Percentiles rank a stretch among this genome's conserved stretches.
These are phyloP conservation scores for Ganaspis sp. DNA, from an alignment of 1,140 invertebrate species.

Conservation along the genomic window DNA sequence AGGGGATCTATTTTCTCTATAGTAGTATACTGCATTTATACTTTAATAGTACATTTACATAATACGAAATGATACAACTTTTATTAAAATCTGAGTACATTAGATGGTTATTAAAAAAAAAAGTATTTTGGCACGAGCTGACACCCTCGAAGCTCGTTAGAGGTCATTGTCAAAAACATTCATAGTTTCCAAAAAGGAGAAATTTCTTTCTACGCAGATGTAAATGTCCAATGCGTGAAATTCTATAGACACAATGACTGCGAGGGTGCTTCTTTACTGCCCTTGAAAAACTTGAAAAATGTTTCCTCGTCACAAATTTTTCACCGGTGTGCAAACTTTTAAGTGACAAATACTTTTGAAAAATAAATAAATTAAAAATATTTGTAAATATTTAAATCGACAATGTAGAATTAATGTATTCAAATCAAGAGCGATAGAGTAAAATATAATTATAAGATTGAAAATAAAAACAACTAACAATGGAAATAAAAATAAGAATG, in stretches of 20 bases:
- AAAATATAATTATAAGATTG: no score
- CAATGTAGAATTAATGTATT: no score
- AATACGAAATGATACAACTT: neutral
- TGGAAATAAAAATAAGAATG: no score
- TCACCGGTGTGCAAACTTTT: no score
- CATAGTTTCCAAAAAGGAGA: constrained; percentile 26
- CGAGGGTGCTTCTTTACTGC: constrained; percentile 7
- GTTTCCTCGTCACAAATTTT: neutral
- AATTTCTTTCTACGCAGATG: constrained; percentile 59
- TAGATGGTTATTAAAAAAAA: constrained; percentile 15
- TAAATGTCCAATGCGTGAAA: constrained; percentile 41
- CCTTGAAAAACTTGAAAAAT: constrained; percentile 1
- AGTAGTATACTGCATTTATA: no score
- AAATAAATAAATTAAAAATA: no score
- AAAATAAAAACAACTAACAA: no score
- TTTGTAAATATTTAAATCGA: no score
- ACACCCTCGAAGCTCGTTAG: constrained; percentile 38
- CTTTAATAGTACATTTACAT: neutral
- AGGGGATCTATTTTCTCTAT: neutral
- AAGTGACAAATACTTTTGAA: neutral
- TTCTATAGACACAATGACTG: constrained; percentile 1
- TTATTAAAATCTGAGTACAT: neutral
- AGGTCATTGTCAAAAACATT: constrained; percentile 45
- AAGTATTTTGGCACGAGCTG: constrained; percentile 64
- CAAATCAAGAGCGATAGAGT: no score